Evolutionary conservation across 37 sponge, comb jelly and placozoan genomes (phyloP), one percentile per base, ranked within the genome.

Genomic region (Beroe forskalii): DNA sequence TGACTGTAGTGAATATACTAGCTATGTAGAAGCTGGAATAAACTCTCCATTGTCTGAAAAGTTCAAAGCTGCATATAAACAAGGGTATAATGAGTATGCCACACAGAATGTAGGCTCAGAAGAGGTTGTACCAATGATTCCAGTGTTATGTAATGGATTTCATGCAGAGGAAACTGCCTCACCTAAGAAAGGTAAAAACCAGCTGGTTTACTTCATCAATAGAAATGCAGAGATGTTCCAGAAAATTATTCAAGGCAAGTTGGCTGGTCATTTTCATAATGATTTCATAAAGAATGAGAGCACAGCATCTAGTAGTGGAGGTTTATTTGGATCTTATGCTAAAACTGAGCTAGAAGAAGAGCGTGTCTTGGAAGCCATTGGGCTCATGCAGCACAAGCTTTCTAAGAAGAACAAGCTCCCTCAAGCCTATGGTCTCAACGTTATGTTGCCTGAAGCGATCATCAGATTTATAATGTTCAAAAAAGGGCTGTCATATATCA

Each of bases 191-290:
- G 86, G 86, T 3, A 80, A 80, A 80, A 80, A 80, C 55, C 86
- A 80, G 30, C 86, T 80, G 40, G 86, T 80, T 12, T 38, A 44
- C 86, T 80, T 80, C 28, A 80, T 80, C 55, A 44, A 80, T 27
- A 80, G 42, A 43, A 80, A 43, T 23, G 55, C 20, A 25, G 55
- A 44, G 30, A 80, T 44, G 55, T 44, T 80, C 86, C 48, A 27
- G 55, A 80, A 41, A 4, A 44, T 44, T 42, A 41, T 80, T 19
- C 72, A 69, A 69, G 72, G 72, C 4, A 69, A 69, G 39, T 32
- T 80, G 3, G 55, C n/a, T 32, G 40, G 48, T 6, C 86, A 80
- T 41, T 80, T 27, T 44, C 55, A 44, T 27, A 80, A 43, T 22
- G 72, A 69, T 12, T 69, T 69, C 38, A 69, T 32, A 37, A 69